phyloP scores from a whole-genome alignment of 2,888 invertebrate species.

The Hypomecis atomaria region DNA sequence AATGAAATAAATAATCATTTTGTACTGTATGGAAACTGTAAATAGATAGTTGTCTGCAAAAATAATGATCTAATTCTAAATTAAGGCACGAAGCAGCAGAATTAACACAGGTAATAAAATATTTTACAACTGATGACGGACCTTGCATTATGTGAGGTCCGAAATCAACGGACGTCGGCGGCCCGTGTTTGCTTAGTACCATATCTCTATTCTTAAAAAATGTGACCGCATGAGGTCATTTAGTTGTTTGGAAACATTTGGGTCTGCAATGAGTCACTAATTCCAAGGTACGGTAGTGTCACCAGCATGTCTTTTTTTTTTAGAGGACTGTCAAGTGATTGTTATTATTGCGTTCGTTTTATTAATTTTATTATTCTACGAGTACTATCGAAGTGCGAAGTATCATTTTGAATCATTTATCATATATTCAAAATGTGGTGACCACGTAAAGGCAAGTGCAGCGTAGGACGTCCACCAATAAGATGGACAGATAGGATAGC shows the following conservation, averaged over 20 bases:
- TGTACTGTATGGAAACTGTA: neutral
- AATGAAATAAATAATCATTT: too few species aligned
- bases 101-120: conserved; percentile 26
- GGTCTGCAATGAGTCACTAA: conserved; percentile 46
- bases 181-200: conserved; percentile 49
- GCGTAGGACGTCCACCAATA: too few species aligned
- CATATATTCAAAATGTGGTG: too few species aligned
- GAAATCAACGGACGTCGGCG: conserved; percentile 28
- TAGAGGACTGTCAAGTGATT: neutral
- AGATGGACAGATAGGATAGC: too few species aligned
- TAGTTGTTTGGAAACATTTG: conserved; percentile 59
- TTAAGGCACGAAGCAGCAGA: conserved; percentile 1
- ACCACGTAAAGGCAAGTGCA: too few species aligned
- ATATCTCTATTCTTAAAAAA: conserved; percentile 55
- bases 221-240: conserved; percentile 66
- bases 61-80: neutral
- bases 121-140: conserved; percentile 4
- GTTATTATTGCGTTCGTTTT: too few species aligned
- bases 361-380: too few species aligned
- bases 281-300: conserved; percentile 44
- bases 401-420: too few species aligned
- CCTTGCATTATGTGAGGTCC: conserved; percentile 22
- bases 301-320: conserved; percentile 12
- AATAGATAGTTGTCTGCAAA: neutral
- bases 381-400: too few species aligned